A percentile compares a stretch with the other conserved stretches of the same genome.
These are phyloP conservation scores for Oryzias curvinotus DNA, from an alignment of 2,113 vertebrate genomes.

Conservation along the genomic window DNA sequence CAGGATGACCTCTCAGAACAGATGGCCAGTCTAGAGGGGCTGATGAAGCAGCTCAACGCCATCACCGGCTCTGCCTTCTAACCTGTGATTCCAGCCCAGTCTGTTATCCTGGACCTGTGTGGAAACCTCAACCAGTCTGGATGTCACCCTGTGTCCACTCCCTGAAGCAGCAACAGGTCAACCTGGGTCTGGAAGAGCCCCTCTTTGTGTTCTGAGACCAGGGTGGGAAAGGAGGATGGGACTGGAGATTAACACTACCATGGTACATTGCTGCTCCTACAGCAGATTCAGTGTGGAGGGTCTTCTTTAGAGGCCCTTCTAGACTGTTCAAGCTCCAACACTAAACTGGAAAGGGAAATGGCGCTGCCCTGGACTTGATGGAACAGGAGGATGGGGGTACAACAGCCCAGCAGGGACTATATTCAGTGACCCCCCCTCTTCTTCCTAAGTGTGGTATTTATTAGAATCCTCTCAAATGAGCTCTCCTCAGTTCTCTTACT, in stretches of 20 bases:
- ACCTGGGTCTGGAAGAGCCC: slow-evolving; percentile 38
- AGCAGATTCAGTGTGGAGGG: slow-evolving; percentile 30
- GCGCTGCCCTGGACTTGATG: slow-evolving; percentile 23
- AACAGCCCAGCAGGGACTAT: slow-evolving; percentile 28
- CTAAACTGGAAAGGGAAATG: slow-evolving; percentile 27
- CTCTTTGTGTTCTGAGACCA: slow-evolving; percentile 21
- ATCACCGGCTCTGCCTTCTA: slow-evolving; percentile 97
- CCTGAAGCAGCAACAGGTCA: not conserved
- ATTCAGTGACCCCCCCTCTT: slow-evolving; percentile 32
- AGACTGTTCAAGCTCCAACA: slow-evolving; percentile 36
- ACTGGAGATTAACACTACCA: slow-evolving; percentile 13
- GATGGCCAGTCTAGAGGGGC: slow-evolving; percentile 96
- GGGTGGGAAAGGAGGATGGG: slow-evolving; percentile 13
- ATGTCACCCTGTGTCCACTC: slow-evolving; percentile 14
- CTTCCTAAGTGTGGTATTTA: slow-evolving; percentile 59
- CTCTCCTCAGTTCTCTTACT: slow-evolving; percentile 46
- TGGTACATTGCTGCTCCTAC: slow-evolving; percentile 24
- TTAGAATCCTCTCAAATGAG: slow-evolving; percentile 52
- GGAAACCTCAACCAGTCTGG: slow-evolving; percentile 29
- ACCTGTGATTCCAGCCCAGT: slow-evolving; percentile 31
- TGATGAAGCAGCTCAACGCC: slow-evolving; percentile 98
- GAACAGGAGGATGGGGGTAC: slow-evolving; percentile 33
- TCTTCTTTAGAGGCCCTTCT: slow-evolving; percentile 20
- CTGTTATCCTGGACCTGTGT: slow-evolving; percentile 21
- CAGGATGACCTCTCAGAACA: slow-evolving; percentile 96